These are phyloP conservation scores for Tribolium freemani DNA, from an alignment of 2,888 invertebrate genomes.

Conservation along the genomic window DNA sequence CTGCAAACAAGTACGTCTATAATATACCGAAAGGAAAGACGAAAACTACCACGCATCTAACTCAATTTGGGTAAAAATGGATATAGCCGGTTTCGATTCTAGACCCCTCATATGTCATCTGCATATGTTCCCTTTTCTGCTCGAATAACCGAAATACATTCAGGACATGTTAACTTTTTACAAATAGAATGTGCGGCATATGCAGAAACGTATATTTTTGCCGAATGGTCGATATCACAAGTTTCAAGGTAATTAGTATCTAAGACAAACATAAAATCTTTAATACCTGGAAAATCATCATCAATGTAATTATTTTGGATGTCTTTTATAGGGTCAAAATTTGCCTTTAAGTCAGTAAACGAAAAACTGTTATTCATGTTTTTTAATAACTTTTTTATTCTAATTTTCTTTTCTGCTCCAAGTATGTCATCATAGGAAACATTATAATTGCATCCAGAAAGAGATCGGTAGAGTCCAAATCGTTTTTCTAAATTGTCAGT, in stretches of 20 bases:
- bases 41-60: too few species aligned
- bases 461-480: conserved; percentile 36
- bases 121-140: conserved; percentile 7
- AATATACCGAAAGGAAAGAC: too few species aligned
- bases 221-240: conserved; percentile 13
- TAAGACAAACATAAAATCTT: conserved; percentile 21
- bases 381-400: conserved; percentile 20
- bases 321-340: not conserved
- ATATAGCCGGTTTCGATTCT: too few species aligned
- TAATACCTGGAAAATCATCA: not conserved
- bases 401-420: conserved; percentile 34
- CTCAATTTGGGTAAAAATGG: too few species aligned
- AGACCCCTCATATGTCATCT: conserved; percentile 8
- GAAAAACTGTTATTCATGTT: not conserved
- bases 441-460: conserved; percentile 45
- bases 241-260: conserved; percentile 10
- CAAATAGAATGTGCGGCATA: conserved; percentile 9
- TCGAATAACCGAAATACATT: not conserved
- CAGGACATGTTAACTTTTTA: not conserved
- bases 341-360: not conserved
- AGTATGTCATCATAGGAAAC: conserved; percentile 38
- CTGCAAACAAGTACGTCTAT: too few species aligned
- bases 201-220: conserved; percentile 22
- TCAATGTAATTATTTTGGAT: not conserved
- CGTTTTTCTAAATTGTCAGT: conserved; percentile 42